Base-by-base conservation (phyloP, 2,797 vertebrate species). In the Numenius phaeopus region DNA sequence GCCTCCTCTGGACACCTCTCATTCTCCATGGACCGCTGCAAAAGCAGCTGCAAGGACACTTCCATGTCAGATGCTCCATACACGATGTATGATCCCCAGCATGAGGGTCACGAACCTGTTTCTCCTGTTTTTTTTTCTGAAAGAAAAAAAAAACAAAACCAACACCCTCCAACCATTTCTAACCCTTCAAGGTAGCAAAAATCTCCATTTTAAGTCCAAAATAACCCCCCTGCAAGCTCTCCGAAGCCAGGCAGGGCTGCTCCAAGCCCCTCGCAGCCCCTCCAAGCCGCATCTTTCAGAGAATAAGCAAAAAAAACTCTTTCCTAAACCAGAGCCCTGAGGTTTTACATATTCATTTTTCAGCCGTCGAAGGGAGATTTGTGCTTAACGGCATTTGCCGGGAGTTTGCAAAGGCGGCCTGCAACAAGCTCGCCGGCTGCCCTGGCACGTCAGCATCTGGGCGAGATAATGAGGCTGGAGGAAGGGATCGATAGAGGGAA, bases 41-140 rank as follows among this genome's bases (percentile, higher is more conserved):
- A 64, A 57, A 39, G 42, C 64, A 55, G 23, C 42, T 32, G 23
- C 37, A 44, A 30, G 65, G 44, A 44, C 18, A n/a, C 20, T 34
- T 8, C 9, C 6, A 1, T 3, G 3, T 1, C 10, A 75, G 59
- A 11, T 27, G 54, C 30, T 67, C 46, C 46, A 8, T 4, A 4
- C 16, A 21, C 1, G 9, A 42, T 10, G 26, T 19, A 12, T 40
- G 37, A 40, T 27, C 27, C 10, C 39, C 0, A 2, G 32, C 9
- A 37, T 14, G 29, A 64, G 13, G 39, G 6, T 17, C 24, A 14
- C 2, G 22, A 75, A 14, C 39, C 26, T 46, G 37, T 14, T 57
- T 20, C 29, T 80, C 19, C 39, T 42, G 61, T 6, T 8, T 15
- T 22, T 64, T 32, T 61, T 62, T 42, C 39, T 20, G 14, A 44